phyloP scores from a whole-genome alignment of 2,797 vertebrate genomes.

The Artibeus lituratus region DNA sequence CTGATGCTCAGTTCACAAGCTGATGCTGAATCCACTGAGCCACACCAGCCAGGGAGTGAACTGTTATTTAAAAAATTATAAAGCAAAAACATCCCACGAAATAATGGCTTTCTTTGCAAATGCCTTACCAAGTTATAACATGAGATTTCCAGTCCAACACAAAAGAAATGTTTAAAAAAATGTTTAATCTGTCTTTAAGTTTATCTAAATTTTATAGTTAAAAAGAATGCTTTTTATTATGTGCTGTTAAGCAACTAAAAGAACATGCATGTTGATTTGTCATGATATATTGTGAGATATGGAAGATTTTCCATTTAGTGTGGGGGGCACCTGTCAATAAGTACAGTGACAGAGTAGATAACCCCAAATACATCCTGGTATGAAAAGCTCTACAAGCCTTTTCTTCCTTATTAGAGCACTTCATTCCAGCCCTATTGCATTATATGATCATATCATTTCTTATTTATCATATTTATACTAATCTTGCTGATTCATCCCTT shows the following conservation, averaged over 20 bases:
- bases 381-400: not conserved
- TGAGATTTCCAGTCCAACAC: not conserved
- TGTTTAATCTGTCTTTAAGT: not conserved
- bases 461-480: not conserved
- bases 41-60: no score
- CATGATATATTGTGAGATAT: not conserved
- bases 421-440: not conserved
- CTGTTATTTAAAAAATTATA: not conserved
- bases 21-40: no score
- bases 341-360: not conserved
- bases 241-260: not conserved
- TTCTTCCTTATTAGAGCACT: not conserved
- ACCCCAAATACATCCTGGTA: not conserved
- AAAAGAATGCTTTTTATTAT: not conserved
- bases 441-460: not conserved
- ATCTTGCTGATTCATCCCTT: not conserved
- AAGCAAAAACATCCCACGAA: not conserved
- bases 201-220: not conserved
- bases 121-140: not conserved
- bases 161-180: not conserved
- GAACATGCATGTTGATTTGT: not conserved
- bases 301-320: not conserved
- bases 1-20: no score
- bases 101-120: not conserved
- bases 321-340: no score